Percentiles rank a stretch among this genome's conserved stretches.
phyloP scores from a whole-genome alignment of 2,797 vertebrate species.

The Erpetoichthys calabaricus region DNA sequence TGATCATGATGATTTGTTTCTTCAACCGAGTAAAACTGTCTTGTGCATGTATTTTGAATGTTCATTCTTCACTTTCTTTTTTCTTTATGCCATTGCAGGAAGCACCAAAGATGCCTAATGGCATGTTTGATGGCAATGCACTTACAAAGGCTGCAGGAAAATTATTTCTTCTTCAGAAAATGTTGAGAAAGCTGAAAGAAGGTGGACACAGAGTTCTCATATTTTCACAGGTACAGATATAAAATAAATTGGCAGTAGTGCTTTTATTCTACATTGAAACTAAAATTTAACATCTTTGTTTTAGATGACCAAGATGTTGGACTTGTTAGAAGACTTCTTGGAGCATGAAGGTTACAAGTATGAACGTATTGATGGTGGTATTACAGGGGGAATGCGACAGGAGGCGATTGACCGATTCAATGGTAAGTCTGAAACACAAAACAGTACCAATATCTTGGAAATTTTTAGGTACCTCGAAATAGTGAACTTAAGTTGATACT shows the following conservation, averaged over 20 bases:
- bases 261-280: background rate
- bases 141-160: conserved; percentile 90
- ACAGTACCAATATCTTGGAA: too few species aligned
- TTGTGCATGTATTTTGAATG: too few species aligned
- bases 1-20: too few species aligned
- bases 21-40: too few species aligned
- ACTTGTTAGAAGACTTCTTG: conserved; percentile 88
- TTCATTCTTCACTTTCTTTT: too few species aligned
- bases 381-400: conserved; percentile 92
- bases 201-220: conserved; percentile 91
- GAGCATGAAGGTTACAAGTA: conserved; percentile 97
- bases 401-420: conserved; percentile 97
- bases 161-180: conserved; percentile 79
- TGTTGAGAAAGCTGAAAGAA: conserved; percentile 89
- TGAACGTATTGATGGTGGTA: conserved; percentile 89
- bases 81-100: conserved; percentile 47
- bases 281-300: conserved; percentile 1
- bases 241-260: background rate
- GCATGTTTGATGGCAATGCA: conserved; percentile 90
- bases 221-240: conserved; percentile 77
- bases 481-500: too few species aligned
- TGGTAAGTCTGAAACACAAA: conserved; percentile 36
- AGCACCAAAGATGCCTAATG: conserved; percentile 95
- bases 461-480: too few species aligned
- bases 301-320: conserved; percentile 97